Base-by-base conservation (phyloP, 1,140 invertebrate genomes). In the Lamellibrachia luymesi region DNA sequence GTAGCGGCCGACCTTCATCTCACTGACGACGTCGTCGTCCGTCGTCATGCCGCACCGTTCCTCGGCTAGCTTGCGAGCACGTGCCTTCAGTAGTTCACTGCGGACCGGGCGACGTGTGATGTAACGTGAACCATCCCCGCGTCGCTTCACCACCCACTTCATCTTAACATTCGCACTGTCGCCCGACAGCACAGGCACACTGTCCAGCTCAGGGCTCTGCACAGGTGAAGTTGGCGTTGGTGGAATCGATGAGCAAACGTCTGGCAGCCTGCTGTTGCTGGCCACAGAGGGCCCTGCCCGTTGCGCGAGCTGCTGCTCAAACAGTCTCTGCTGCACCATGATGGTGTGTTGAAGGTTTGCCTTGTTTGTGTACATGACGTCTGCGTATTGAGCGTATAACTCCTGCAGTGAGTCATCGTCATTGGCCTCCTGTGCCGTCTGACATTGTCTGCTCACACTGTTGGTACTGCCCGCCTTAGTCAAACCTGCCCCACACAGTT, bases 71-170 rank as follows among this genome's bases (percentile, higher is more conserved):
- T 97, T 97, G 93, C 97, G 96, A 38, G 97, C 97, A 51, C 98
- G 95, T 94, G 98, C 98, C 94, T 97, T 97, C 50, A 98, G 95
- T 64, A 98, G 96, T 93, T 97, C 97, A 95, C 97, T 98, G 80
- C 98, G 96, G 0, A 98, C 97, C 6, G 98, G 97, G 49, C 98
- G 96, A 80, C 97, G 96, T 0, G 98, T 98, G 94, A 98, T 98
- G 95, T 98, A 98, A 90, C 98, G 96, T 0, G 97, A 97, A 5
- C 98, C 98, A 95, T 98, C 98, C 2, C 98, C 97, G 92, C 98
- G 96, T 51, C 97, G 97, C 94, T 98, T 98, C 1, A 98, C 98
- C 95, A 98, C 98, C 98, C 98, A 98, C 93, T 98, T 97, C 97
- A 98, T 98, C 93, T 95, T 94, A 90, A 92, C 25, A 27, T 52